Percentiles rank a stretch among this genome's conserved stretches.
These are phyloP conservation scores for Myiozetetes cayanensis DNA, from an alignment of 2,113 vertebrate genomes.

Conservation along the genomic window DNA sequence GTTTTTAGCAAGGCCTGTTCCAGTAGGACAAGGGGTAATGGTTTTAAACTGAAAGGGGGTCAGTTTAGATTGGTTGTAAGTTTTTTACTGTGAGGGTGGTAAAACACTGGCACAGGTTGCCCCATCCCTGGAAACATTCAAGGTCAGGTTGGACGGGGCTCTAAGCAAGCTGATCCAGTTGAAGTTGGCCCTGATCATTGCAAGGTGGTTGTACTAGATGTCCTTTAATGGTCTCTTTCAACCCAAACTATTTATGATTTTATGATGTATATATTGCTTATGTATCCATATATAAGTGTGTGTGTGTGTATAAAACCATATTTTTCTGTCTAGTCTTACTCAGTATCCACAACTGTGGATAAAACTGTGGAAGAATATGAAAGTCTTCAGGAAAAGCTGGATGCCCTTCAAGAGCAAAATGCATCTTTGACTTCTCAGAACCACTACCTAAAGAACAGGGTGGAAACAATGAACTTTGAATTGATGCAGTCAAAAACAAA, in stretches of 20 bases:
- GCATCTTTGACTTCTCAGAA: conserved; percentile 80
- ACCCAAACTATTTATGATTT: neutral
- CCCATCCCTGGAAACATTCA: no score
- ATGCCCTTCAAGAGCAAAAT: conserved; percentile 82
- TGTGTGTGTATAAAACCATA: neutral
- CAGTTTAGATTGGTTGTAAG: neutral
- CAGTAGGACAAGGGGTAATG: rapidly evolving
- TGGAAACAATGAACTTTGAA: conserved; percentile 81
- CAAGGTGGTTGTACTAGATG: neutral
- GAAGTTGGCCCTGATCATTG: neutral
- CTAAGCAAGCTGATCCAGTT: neutral
- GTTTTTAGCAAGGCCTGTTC: neutral
- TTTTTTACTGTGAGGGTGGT: neutral
- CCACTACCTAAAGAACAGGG: conserved; percentile 74
- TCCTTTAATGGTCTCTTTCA: neutral
- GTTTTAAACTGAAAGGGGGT: neutral
- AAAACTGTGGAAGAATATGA: conserved; percentile 70
- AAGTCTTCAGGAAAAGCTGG: conserved; percentile 73
- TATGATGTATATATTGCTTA: neutral
- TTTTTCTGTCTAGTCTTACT: conserved; percentile 55
- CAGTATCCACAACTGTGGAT: neutral
- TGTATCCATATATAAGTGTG: neutral
- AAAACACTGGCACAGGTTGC: neutral
- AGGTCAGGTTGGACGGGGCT: no score
- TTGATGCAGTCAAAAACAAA: conserved; percentile 75